Base-by-base conservation (phyloP, 2,113 vertebrate species). In the Rhodinocichla rosea region DNA sequence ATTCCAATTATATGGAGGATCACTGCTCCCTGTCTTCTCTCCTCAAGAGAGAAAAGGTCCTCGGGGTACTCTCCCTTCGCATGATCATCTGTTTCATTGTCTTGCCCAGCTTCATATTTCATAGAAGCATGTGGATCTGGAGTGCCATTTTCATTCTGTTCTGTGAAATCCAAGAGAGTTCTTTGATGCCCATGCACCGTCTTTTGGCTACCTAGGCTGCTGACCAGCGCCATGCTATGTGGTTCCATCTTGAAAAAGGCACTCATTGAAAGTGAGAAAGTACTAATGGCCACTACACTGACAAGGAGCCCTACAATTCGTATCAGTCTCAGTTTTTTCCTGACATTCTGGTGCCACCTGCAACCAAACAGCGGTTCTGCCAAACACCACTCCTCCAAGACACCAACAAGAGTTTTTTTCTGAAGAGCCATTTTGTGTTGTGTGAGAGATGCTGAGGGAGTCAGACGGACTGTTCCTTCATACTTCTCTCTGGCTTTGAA, bases 1-100 rank as follows among this genome's bases (percentile, higher is more conserved):
- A 99, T 99, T 90, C 99, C 99, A 42, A 99, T 98, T 96, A 99
- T 98, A 87, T 99, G 99, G 62, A 99, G 98, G 57, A 98, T 76
- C 60, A 99, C 99, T 24, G 99, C 99, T 24, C 99, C 99, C 76
- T 95, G 97, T 83, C 99, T 98, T 86, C 99, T 97, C n/a, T 99
- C 95, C 59, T 98, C 96, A 14, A 99, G 97, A 80, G 94, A 98
- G 94, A 99, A 99, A 94, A 99, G 93, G 94, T 99, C 99, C 80
- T 60, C 78, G 0, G 99, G 99, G 91, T 99, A 99, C 27, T 99
- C 99, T 84, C 99, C 99, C 47, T 99, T 98, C 13, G 47, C 13
- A 84, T 97, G 97, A 7, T 89, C 96, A 44, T 95, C 96, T 60
- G 97, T 98, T 50, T 96, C 76, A 30, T 98, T 99, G 68, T 80